phyloP scores from a whole-genome alignment of 2,113 vertebrate species.

The Campylomormyrus tamandua region DNA sequence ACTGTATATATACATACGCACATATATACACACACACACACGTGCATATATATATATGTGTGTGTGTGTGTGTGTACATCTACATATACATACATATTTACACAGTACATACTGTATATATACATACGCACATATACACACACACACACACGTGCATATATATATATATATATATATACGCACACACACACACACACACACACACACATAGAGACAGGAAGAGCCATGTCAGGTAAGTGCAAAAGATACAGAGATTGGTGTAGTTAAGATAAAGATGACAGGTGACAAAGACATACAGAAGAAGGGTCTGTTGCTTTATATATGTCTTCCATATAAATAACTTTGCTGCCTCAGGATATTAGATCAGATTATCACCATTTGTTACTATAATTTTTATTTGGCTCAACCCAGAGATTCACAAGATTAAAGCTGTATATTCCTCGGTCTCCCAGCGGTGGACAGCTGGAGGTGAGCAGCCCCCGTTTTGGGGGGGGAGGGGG shows the following conservation, averaged over 20 bases:
- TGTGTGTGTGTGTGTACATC: too few relatives aligned
- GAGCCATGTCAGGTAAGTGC: background rate
- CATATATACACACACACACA: too few relatives aligned
- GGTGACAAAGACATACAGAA: background rate
- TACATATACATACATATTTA: too few relatives aligned
- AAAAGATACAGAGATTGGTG: background rate
- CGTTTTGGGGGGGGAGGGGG: background rate
- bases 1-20: too few relatives aligned
- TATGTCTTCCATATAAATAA: background rate
- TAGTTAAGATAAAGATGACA: background rate
- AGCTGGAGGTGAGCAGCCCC: constrained; percentile 2
- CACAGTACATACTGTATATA: too few relatives aligned
- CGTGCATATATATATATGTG: too few relatives aligned
- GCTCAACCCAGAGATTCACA: background rate
- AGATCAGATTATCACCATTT: constrained; percentile 10
- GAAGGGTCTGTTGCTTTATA: background rate
- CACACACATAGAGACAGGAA: background rate
- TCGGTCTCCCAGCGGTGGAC: background rate
- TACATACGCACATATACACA: background rate
- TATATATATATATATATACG: too few relatives aligned
- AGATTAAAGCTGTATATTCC: background rate
- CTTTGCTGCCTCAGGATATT: background rate
- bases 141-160: too few relatives aligned
- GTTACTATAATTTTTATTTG: constrained; percentile 8
- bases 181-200: too few relatives aligned